Percentiles rank a stretch among this genome's conserved stretches.
Evolutionary conservation across 2,113 vertebrate genomes (phyloP).

Genomic region (Corvus moneduloides): DNA sequence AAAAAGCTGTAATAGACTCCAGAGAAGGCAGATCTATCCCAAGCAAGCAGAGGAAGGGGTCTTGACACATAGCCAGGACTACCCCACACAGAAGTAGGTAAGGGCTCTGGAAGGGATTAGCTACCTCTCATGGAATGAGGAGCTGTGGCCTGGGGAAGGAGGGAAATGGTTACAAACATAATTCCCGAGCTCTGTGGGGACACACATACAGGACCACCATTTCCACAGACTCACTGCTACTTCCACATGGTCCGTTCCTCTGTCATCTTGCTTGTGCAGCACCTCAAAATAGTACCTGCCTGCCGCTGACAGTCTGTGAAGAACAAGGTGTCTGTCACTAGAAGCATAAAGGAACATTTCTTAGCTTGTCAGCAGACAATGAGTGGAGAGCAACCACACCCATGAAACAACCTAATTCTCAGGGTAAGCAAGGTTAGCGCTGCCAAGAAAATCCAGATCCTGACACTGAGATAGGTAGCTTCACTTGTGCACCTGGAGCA

Average conservation of each 20-base stretch:
- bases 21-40: neutral
- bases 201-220: neutral
- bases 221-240: slow-evolving; percentile 80
- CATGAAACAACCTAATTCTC: neutral
- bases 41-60: neutral
- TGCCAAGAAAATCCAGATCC: slow-evolving; percentile 1
- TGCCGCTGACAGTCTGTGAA: slow-evolving; percentile 76
- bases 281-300: slow-evolving; percentile 92
- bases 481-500: neutral
- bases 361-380: neutral
- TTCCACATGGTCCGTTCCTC: slow-evolving; percentile 90
- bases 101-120: neutral
- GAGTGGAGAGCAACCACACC: neutral
- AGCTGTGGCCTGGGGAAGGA: neutral
- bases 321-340: neutral
- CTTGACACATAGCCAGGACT: neutral
- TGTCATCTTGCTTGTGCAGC: slow-evolving; percentile 87
- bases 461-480: neutral
- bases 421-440: neutral
- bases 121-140: neutral
- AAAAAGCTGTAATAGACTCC: neutral
- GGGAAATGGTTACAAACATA: neutral
- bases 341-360: neutral
- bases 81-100: neutral
- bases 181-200: neutral